These are phyloP conservation scores for Trematomus bernacchii DNA, from an alignment of 2,797 vertebrate species.

Conservation along the genomic window DNA sequence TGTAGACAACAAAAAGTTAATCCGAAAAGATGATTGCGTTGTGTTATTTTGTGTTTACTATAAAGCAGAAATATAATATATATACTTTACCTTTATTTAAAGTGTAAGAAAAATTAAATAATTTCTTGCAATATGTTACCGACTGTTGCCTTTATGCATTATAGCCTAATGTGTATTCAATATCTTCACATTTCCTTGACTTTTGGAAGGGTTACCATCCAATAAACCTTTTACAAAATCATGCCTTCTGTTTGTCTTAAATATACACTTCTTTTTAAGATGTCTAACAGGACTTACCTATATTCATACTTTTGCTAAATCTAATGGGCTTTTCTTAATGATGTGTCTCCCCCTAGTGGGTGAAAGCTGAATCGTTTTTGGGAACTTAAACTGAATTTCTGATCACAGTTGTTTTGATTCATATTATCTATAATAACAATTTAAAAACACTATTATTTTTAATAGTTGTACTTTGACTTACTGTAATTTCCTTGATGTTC, in stretches of 20 bases:
- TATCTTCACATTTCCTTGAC: conserved; percentile 57
- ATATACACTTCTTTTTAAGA: background rate
- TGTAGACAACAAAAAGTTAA: conserved; percentile 3
- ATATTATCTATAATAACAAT: background rate
- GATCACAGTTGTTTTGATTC: background rate
- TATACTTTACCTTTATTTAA: conserved; percentile 6
- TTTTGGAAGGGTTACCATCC: conserved; percentile 65
- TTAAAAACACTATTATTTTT: background rate
- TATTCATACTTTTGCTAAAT: background rate
- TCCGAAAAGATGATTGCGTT: background rate
- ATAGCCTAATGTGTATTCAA: conserved; percentile 62
- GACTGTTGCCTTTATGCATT: conserved; percentile 37
- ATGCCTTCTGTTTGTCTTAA: conserved; percentile 1
- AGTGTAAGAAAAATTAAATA: background rate
- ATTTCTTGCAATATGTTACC: conserved; percentile 4
- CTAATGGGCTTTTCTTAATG: background rate
- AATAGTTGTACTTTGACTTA: conserved; percentile 79
- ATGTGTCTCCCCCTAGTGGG: conserved; percentile 58
- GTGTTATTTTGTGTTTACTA: background rate
- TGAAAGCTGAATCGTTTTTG: conserved; percentile 23
- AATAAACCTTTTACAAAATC: conserved; percentile 74
- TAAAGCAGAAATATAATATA: conserved; percentile 7
- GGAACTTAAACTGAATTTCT: background rate
- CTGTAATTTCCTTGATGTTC: conserved; percentile 83
- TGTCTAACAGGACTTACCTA: background rate